Evolutionary conservation across 2,888 invertebrate species (phyloP).

Genomic region (Agonopterix alstromeriana): DNA sequence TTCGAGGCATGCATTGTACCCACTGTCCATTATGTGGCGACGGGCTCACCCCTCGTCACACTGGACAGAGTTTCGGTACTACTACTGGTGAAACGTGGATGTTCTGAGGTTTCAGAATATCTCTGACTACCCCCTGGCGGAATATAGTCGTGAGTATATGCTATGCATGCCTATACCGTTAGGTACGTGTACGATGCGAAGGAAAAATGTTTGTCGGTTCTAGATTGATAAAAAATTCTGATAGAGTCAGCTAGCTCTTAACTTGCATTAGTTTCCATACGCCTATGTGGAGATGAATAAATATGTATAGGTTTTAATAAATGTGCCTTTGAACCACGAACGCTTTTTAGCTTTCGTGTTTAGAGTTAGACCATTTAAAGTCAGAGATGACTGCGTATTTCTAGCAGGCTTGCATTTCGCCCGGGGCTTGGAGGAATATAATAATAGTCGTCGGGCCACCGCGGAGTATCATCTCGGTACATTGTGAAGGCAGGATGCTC

Average conservation of each 20-base stretch:
- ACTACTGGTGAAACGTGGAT: too few relatives aligned
- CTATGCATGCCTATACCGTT: too few relatives aligned
- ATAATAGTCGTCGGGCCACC: conserved; percentile 65
- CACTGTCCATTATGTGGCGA: too few relatives aligned
- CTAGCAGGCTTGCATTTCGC: conserved; percentile 57
- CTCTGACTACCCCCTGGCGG: too few relatives aligned
- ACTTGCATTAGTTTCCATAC: background rate
- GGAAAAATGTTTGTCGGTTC: background rate
- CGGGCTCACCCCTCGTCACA: too few relatives aligned
- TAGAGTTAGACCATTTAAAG: conserved; percentile 46
- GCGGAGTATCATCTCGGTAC: conserved; percentile 67
- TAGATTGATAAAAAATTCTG: background rate
- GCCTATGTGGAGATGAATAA: too few relatives aligned
- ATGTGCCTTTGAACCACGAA: background rate
- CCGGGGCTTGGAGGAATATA: conserved; percentile 58
- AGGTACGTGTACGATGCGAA: too few relatives aligned
- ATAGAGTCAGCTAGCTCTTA: background rate
- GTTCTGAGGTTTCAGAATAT: too few relatives aligned
- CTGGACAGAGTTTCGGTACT: too few relatives aligned
- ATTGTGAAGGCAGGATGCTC: conserved; percentile 74
- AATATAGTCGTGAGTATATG: too few relatives aligned
- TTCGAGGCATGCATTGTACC: too few relatives aligned
- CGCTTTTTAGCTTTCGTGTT: conserved; percentile 8
- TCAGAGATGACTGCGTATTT: conserved; percentile 44
- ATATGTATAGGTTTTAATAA: background rate